phyloP scores from a whole-genome alignment of 92 coral and sea anemone genomes.

The Epizoanthus stellaris region DNA sequence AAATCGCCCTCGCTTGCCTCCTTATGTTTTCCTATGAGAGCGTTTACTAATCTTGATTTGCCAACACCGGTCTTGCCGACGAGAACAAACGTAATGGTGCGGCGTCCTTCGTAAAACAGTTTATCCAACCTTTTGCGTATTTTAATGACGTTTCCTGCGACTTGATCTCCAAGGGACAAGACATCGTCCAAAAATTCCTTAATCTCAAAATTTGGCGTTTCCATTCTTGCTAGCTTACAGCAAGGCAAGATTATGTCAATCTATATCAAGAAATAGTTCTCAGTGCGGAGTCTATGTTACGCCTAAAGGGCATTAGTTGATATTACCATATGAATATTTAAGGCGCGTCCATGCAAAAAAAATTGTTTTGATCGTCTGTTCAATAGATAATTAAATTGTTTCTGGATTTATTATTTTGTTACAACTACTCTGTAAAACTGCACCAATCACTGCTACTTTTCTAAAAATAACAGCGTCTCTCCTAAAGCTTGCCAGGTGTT shows the following conservation, averaged over 20 bases:
- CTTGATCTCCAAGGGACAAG: neutral
- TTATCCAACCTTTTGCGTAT: neutral
- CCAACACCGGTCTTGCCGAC: neutral
- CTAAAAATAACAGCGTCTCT: neutral
- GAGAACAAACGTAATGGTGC: neutral
- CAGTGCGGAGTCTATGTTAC: neutral
- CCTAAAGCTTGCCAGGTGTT: neutral
- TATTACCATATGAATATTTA: neutral
- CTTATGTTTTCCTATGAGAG: neutral
- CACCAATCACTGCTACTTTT: neutral
- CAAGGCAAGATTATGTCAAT: neutral
- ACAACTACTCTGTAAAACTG: too few relatives aligned
- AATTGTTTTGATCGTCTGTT: too few relatives aligned
- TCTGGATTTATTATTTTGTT: too few relatives aligned
- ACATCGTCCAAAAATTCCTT: neutral
- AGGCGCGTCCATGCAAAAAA: neutral
- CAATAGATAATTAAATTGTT: too few relatives aligned
- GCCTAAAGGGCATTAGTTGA: neutral
- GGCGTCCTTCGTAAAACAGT: neutral
- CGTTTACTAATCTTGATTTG: conserved; percentile 11
- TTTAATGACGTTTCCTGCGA: neutral
- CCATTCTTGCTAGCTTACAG: neutral
- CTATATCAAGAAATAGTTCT: neutral
- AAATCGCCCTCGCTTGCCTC: neutral
- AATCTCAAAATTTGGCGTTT: neutral